These are phyloP conservation scores for Myioborus melanocephalus DNA, from an alignment of 2,797 vertebrate genomes.

Conservation along the genomic window DNA sequence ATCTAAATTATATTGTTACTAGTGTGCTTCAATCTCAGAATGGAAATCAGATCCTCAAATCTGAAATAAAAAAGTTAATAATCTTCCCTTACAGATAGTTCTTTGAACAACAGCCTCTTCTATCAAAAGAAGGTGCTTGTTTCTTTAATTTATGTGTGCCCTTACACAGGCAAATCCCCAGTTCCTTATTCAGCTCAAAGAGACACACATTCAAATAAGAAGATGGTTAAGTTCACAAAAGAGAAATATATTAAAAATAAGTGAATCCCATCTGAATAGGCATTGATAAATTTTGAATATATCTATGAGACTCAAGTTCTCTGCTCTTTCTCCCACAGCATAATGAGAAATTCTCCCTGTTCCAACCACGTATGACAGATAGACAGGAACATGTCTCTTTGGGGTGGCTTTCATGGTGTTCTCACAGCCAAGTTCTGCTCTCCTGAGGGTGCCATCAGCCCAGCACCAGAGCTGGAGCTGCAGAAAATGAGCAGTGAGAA, in stretches of 20 bases:
- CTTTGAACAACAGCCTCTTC: background rate
- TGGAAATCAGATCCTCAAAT: background rate
- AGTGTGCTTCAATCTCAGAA: slow-evolving; percentile 27
- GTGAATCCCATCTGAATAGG: background rate
- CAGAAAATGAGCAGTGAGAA: background rate
- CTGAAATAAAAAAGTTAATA: background rate
- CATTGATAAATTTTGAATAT: background rate
- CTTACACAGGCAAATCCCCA: background rate
- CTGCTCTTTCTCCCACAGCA: background rate
- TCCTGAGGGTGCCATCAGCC: background rate
- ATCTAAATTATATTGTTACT: slow-evolving; percentile 37
- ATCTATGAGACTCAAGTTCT: background rate
- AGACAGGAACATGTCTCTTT: background rate
- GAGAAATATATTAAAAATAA: background rate
- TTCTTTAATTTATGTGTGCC: background rate
- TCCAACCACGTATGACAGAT: background rate
- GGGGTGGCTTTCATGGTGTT: background rate
- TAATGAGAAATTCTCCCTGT: background rate
- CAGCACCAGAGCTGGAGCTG: background rate
- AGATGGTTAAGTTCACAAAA: background rate
- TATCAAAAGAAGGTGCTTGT: background rate
- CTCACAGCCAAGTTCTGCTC: background rate
- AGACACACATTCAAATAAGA: background rate
- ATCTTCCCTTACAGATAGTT: background rate
- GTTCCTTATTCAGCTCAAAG: background rate